phyloP scores from a whole-genome alignment of 2,888 invertebrate species.

The Cenopis cana region DNA sequence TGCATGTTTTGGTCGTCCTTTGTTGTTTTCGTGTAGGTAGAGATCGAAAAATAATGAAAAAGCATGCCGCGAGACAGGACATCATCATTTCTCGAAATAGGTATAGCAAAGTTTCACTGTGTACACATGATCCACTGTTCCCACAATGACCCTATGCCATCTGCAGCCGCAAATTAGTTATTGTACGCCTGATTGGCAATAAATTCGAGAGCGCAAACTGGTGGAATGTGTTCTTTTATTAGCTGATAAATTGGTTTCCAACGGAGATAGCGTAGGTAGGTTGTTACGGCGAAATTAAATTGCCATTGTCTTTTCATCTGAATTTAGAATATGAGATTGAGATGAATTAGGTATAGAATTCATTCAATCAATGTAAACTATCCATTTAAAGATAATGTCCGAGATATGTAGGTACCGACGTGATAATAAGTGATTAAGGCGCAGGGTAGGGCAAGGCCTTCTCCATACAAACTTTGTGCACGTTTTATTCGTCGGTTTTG shows the following conservation, averaged over 20 bases:
- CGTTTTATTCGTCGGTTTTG: too few species aligned
- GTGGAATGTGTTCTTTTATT: constrained; percentile 39
- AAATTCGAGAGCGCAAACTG: constrained; percentile 31
- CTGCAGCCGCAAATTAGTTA: constrained; percentile 31
- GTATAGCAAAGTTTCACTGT: too few species aligned
- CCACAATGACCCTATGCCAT: too few species aligned
- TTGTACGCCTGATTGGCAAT: constrained; percentile 42
- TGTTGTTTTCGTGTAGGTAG: neutral
- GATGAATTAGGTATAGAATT: neutral
- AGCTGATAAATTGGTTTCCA: constrained; percentile 31
- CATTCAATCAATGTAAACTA: too few species aligned
- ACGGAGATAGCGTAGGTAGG: neutral
- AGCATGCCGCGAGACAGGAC: too few species aligned
- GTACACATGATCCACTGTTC: too few species aligned
- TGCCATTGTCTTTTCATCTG: constrained; percentile 22
- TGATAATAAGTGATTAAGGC: too few species aligned
- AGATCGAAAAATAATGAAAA: too few species aligned
- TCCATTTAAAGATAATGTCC: neutral
- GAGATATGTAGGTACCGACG: too few species aligned
- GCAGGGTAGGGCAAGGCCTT: too few species aligned
- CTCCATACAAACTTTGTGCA: too few species aligned
- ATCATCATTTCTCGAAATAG: too few species aligned
- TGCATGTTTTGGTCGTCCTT: constrained; percentile 24
- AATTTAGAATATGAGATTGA: neutral
- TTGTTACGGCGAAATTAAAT: constrained; percentile 13